Base-by-base conservation (phyloP, 2,113 vertebrate genomes). In the Tetrao urogallus region DNA sequence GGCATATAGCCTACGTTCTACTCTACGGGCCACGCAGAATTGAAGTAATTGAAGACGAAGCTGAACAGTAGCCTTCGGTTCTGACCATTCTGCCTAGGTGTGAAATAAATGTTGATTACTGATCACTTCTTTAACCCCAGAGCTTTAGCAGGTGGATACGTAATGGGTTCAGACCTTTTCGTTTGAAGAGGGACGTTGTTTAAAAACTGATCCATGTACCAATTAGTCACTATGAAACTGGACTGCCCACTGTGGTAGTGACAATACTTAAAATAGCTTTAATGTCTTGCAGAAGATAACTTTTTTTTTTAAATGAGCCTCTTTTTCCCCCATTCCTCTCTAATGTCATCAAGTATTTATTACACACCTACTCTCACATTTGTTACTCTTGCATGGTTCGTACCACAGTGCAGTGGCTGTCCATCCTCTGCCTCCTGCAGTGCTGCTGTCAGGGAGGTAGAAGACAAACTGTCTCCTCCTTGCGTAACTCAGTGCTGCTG, bases 1-100 rank as follows among this genome's bases (percentile, higher is more conserved):
- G 99, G 99, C 99, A 99, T 93, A 99, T 99, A 98, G 99, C 99
- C 34, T 99, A 99, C 17, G 99, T 99, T 95, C 98, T 99, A 89
- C 98, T 99, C 71, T 99, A 99, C 6, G 99, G 99, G 43, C 99
- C 99, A 24, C 98, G 99, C 76, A 97, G 99, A 93, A 98, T 99
- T 78, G 99, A 99, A 97, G 94, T 98, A 40, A 92, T 98, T 63
- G 98, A 98, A 97, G 98, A 98, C 24, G 98, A 98, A 79, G 95
- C 94, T 58, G 98, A 98, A 92, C 97, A 98, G 94, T 98, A 98
- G 97, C 97, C 96, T 96, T 97, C 98, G 96, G 97, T 97, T 89
- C 94, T 96, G 98, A 97, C 97, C 98, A 95, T 98, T 98, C 98
- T 99, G 98, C 97, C 97, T 98, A 98, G 98, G 98, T 99, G 98